A percentile compares a stretch with the other conserved stretches of the same genome.
Evolutionary conservation across 2,797 vertebrate species (phyloP).

Genomic region (Syngnathus acus): DNA sequence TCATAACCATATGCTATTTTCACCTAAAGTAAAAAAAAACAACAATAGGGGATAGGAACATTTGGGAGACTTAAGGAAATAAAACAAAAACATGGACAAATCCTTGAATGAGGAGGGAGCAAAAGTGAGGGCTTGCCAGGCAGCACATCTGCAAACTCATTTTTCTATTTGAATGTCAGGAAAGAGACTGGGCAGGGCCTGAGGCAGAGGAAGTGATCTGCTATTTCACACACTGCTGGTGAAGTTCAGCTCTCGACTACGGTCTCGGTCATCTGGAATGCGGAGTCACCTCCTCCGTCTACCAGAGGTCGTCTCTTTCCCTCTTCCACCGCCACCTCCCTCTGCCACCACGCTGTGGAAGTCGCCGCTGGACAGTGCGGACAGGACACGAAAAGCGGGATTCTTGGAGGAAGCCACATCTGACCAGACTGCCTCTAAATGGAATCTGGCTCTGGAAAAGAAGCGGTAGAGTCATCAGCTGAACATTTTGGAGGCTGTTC

Average conservation of each 20-base stretch:
- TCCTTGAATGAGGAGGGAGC: constrained; percentile 25
- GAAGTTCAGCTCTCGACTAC: constrained; percentile 61
- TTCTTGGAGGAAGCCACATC: constrained; percentile 36
- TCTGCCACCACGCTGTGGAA: constrained; percentile 47
- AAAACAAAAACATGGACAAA: constrained; percentile 15
- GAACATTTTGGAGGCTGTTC: constrained; percentile 58
- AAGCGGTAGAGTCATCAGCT: constrained; percentile 64
- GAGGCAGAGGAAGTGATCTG: constrained; percentile 43
- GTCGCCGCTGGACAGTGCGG: constrained; percentile 24
- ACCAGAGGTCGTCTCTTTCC: constrained; percentile 50
- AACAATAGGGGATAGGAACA: constrained; percentile 8
- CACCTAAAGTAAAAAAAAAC: constrained; percentile 43
- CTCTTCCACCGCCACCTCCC: constrained; percentile 42
- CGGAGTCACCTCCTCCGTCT: constrained; percentile 68
- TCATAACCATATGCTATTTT: constrained; percentile 73
- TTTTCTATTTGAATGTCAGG: constrained; percentile 41
- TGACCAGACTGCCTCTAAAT: constrained; percentile 31
- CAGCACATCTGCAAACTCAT: constrained; percentile 22
- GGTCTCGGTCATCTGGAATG: constrained; percentile 66
- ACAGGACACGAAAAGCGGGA: constrained; percentile 38
- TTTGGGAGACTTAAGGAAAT: constrained; percentile 1
- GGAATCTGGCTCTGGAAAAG: constrained; percentile 50
- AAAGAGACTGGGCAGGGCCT: constrained; percentile 37
- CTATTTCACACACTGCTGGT: constrained; percentile 57
- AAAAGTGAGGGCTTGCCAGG: constrained; percentile 13